Evolutionary conservation across 2,113 vertebrate species (phyloP).

Genomic region (Lycaon pictus): DNA sequence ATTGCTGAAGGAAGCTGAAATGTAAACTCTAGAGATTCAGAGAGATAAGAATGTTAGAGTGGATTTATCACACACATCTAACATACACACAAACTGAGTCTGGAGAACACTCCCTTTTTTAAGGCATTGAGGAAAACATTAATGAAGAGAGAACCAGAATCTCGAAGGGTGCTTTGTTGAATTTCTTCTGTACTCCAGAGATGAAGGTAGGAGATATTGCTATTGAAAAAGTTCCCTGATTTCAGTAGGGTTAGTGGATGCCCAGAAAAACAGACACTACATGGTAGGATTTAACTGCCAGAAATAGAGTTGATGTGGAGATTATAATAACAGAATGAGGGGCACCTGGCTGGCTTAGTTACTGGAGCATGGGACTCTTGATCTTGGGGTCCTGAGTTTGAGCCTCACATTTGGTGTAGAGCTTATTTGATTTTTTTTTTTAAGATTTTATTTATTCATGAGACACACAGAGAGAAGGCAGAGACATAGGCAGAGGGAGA

Average conservation of each 20-base stretch:
- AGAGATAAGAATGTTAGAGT: not conserved
- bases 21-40: not conserved
- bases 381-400: not conserved
- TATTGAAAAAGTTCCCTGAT: constrained; percentile 29
- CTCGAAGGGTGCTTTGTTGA: not conserved
- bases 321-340: not conserved
- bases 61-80: not conserved
- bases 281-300: not conserved
- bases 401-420: not conserved
- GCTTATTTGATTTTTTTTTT: not conserved
- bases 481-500: too few species aligned
- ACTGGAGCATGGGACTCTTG: not conserved
- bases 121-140: not conserved
- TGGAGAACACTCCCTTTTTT: constrained; percentile 3
- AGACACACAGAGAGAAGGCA: too few species aligned
- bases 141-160: not conserved
- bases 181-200: not conserved
- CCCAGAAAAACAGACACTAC: not conserved
- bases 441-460: too few species aligned
- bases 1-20: constrained; percentile 44
- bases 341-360: not conserved
- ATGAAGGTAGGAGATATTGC: not conserved
- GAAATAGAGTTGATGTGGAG: not conserved
- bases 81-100: not conserved
- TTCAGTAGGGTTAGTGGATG: not conserved